Evolutionary conservation across 2,113 vertebrate genomes (phyloP).

Genomic region (Illadopsis cleaveri): DNA sequence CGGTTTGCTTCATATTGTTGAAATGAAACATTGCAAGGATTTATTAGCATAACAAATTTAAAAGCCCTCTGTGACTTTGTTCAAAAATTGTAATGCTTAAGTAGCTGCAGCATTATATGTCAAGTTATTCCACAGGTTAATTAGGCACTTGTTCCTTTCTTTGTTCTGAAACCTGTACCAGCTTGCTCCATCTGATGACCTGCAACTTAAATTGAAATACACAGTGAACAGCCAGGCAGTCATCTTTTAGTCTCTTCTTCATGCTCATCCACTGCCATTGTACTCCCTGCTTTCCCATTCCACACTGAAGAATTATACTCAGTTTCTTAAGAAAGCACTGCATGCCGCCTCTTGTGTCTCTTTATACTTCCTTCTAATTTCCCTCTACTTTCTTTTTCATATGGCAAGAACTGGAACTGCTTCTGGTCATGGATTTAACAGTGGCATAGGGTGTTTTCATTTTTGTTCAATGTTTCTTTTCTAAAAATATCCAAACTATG

Average conservation of each 20-base stretch:
- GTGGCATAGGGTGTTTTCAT: background rate
- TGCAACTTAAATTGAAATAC: background rate
- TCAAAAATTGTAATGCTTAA: background rate
- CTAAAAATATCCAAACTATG: background rate
- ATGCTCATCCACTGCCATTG: background rate
- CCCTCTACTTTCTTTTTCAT: background rate
- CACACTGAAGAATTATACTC: background rate
- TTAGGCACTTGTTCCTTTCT: background rate
- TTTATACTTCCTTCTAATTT: accelerated
- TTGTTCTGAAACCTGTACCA: background rate
- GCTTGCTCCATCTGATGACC: background rate
- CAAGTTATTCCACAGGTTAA: background rate
- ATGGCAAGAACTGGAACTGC: background rate
- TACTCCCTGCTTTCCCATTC: background rate
- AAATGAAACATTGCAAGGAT: background rate
- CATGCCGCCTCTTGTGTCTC: background rate
- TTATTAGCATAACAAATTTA: background rate
- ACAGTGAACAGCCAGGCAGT: background rate
- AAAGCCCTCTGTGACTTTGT: background rate
- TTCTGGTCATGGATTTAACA: background rate
- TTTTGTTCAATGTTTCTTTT: background rate
- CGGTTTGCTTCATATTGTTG: background rate
- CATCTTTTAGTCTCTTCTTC: background rate
- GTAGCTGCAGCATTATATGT: background rate
- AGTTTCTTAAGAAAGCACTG: background rate